Conservation (phyloP, 1,140 invertebrate genomes). For the Heterodera schachtii region DNA sequence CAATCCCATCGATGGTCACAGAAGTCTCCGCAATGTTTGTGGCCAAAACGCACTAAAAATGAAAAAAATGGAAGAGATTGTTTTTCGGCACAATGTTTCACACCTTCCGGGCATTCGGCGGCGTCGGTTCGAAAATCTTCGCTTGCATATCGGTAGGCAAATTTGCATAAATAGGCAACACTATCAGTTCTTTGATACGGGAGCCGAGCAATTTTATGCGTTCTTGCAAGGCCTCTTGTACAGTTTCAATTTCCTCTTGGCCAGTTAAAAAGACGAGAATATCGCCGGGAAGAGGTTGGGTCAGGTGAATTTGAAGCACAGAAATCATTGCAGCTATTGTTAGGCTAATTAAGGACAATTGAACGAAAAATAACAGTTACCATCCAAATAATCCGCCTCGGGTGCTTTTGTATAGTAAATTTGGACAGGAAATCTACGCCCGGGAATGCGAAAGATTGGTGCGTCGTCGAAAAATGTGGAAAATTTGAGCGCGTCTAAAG, state of each 20-base stretch:
- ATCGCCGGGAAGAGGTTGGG: slow-evolving; percentile 88
- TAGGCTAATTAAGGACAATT: not conserved
- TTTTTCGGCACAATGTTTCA: not conserved
- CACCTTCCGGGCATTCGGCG: slow-evolving; percentile 84
- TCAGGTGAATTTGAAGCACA: slow-evolving; percentile 92
- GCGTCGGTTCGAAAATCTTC: slow-evolving; percentile 95
- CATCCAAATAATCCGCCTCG: slow-evolving; percentile 75
- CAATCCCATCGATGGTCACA: slow-evolving; percentile 97
- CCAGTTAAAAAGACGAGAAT: slow-evolving; percentile 95
- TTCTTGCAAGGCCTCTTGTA: slow-evolving; percentile 57
- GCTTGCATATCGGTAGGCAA: slow-evolving; percentile 97
- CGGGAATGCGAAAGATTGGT: slow-evolving; percentile 95
- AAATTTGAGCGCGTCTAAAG: slow-evolving; percentile 96
- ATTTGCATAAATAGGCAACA: slow-evolving; percentile 96
- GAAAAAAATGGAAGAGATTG: slow-evolving; percentile 9
- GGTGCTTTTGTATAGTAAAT: slow-evolving; percentile 99
- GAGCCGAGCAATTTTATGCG: slow-evolving; percentile 74
- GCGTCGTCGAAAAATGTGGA: slow-evolving; percentile 94
- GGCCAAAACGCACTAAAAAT: slow-evolving; percentile 79
- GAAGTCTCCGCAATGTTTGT: slow-evolving; percentile 97
- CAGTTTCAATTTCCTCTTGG: slow-evolving; percentile 63
- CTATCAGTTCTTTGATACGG: slow-evolving; percentile 87
- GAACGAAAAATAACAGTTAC: slow-evolving; percentile 7
- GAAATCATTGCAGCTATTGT: slow-evolving; percentile 84
- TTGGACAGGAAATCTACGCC: slow-evolving; percentile 80